Percentiles rank a stretch among this genome's conserved stretches.
Evolutionary conservation across 2,888 invertebrate species (phyloP).

Genomic region (Microchrysa polita): DNA sequence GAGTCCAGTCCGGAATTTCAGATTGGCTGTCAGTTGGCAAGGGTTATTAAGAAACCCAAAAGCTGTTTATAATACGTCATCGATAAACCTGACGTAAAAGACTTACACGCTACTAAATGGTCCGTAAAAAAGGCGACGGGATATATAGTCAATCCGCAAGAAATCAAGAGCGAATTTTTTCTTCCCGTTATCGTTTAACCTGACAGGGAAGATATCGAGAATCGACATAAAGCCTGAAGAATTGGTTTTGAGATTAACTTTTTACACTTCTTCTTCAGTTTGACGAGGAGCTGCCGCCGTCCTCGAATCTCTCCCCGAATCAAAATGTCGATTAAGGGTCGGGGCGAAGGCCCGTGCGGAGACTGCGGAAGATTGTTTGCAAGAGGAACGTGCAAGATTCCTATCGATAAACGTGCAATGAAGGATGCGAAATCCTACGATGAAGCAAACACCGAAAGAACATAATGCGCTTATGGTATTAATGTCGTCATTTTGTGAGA

Average conservation of each 20-base stretch:
- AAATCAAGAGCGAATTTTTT: slow-evolving; percentile 36
- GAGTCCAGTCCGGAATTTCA: too few species aligned
- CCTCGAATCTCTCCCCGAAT: slow-evolving; percentile 24
- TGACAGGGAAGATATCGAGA: slow-evolving; percentile 28
- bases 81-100: slow-evolving; percentile 5
- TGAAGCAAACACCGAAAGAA: slow-evolving; percentile 41
- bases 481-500: slow-evolving; percentile 28
- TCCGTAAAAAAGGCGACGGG: not conserved
- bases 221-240: slow-evolving; percentile 41
- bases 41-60: slow-evolving; percentile 21
- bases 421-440: slow-evolving; percentile 18
- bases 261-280: slow-evolving; percentile 30
- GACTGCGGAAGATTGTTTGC: too few species aligned
- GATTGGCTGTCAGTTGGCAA: not conserved
- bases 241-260: slow-evolving; percentile 43
- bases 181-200: slow-evolving; percentile 42
- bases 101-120: slow-evolving; percentile 24
- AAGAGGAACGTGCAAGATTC: slow-evolving; percentile 23
- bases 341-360: too few species aligned
- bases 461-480: slow-evolving; percentile 44
- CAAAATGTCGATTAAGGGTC: not conserved
- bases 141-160: slow-evolving; percentile 21
- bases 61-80: slow-evolving; percentile 17
- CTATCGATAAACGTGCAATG: slow-evolving; percentile 27
- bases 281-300: slow-evolving; percentile 27